A percentile compares a stretch with the other conserved stretches of the same genome.
Conservation (phyloP, 1,140 invertebrate genomes). For the Heliothis virescens region DNA sequence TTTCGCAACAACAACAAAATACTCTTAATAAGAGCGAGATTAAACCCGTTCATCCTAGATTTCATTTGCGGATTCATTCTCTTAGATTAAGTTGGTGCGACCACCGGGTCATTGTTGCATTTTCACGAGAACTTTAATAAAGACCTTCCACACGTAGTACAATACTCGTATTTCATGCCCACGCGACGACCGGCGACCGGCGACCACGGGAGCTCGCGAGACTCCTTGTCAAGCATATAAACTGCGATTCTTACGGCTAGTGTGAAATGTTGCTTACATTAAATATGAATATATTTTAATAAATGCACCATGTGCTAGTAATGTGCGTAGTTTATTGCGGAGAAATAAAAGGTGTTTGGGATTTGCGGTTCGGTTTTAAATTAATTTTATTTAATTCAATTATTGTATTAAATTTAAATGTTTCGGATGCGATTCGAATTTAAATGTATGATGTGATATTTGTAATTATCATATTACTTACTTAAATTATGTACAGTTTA, state of each 20-base stretch:
- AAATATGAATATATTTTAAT: constrained; percentile 49
- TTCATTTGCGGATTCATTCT: constrained; percentile 81
- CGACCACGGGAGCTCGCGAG: constrained; percentile 53
- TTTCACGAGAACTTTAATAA: constrained; percentile 81
- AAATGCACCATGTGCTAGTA: constrained; percentile 47
- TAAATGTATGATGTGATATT: too few relatives aligned
- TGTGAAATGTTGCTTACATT: constrained; percentile 59
- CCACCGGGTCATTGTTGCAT: constrained; percentile 73
- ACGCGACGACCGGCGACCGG: constrained; percentile 56
- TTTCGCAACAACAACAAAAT: constrained; percentile 41
- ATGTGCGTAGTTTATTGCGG: constrained; percentile 31
- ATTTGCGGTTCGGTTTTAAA: neutral
- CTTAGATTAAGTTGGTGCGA: constrained; percentile 78
- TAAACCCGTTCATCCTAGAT: constrained; percentile 73
- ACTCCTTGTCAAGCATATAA: constrained; percentile 59
- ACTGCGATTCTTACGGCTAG: constrained; percentile 65
- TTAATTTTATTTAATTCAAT: neutral
- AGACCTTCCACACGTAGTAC: constrained; percentile 65
- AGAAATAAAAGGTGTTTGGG: constrained; percentile 16
- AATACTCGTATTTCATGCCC: constrained; percentile 69
- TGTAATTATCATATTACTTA: too few relatives aligned
- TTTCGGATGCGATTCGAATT: too few relatives aligned
- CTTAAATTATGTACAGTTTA: too few relatives aligned
- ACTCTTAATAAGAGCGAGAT: constrained; percentile 61
- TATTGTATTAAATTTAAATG: neutral